Percentiles rank a stretch among this genome's conserved stretches.
Conservation (phyloP, 2,113 vertebrate species). For the Charadrius vociferus region DNA sequence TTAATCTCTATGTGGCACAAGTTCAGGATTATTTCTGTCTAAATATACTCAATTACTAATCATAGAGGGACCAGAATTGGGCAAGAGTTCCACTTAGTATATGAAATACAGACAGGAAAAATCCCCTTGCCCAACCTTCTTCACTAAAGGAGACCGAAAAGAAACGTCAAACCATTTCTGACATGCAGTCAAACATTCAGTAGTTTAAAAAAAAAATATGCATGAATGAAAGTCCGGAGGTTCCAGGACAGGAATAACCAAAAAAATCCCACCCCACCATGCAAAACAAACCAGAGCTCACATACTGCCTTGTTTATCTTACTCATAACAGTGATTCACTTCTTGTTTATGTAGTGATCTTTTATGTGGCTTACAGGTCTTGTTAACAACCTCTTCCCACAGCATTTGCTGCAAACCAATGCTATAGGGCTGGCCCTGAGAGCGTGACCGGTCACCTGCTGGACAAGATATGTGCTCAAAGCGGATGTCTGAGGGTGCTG, state of each 20-base stretch:
- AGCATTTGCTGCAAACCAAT: neutral
- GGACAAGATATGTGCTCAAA: rapidly evolving
- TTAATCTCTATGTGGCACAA: neutral
- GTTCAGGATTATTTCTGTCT: conserved; percentile 28
- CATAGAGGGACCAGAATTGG: neutral
- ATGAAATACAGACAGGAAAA: neutral
- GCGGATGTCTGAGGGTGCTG: neutral
- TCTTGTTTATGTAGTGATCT: neutral
- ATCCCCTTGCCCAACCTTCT: neutral
- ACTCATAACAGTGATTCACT: neutral
- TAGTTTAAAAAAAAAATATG: neutral
- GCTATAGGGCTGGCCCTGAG: neutral
- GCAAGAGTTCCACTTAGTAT: neutral
- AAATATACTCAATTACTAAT: conserved; percentile 26
- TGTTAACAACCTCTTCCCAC: neutral
- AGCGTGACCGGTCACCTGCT: rapidly evolving
- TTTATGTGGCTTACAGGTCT: neutral
- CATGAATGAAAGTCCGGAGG: neutral
- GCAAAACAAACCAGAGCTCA: neutral
- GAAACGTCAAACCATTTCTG: neutral
- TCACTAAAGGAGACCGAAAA: neutral
- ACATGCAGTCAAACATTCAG: neutral
- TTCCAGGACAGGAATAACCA: neutral
- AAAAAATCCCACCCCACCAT: neutral
- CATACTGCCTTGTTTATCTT: neutral